Evolutionary conservation across 2,113 vertebrate species (phyloP).

Genomic region (Callithrix jacchus): DNA sequence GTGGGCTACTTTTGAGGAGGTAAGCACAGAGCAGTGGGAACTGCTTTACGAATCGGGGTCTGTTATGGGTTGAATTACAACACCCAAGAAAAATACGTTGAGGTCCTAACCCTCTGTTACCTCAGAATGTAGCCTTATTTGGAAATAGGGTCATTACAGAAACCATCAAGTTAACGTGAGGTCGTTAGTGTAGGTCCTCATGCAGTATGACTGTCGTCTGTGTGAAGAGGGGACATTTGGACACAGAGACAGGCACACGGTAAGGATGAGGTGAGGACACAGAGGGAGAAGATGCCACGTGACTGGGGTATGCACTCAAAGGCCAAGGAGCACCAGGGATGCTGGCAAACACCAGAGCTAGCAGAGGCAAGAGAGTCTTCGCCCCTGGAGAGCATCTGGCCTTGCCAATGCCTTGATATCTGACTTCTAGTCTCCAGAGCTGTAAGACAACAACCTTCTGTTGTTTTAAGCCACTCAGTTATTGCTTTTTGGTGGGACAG

Average conservation of each 20-base stretch:
- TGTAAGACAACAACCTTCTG: background rate
- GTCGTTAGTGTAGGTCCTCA: background rate
- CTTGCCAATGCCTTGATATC: background rate
- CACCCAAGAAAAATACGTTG: background rate
- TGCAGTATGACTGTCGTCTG: background rate
- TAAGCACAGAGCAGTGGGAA: background rate
- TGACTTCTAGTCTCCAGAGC: background rate
- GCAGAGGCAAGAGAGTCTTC: background rate
- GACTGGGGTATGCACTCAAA: background rate
- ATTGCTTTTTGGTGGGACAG: background rate
- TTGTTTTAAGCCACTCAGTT: background rate
- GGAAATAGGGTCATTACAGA: background rate
- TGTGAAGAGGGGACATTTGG: background rate
- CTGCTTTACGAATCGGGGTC: background rate
- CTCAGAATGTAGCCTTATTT: background rate
- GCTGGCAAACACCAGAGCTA: background rate
- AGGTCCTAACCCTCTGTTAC: background rate
- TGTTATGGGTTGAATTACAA: background rate
- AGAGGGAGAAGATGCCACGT: background rate
- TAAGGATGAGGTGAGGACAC: background rate
- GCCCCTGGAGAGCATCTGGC: background rate
- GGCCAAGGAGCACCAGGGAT: background rate
- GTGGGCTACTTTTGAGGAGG: background rate
- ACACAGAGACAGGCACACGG: background rate
- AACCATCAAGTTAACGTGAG: background rate